Base-by-base conservation (phyloP, 1,140 invertebrate species). In the Matsumurasca onukii region DNA sequence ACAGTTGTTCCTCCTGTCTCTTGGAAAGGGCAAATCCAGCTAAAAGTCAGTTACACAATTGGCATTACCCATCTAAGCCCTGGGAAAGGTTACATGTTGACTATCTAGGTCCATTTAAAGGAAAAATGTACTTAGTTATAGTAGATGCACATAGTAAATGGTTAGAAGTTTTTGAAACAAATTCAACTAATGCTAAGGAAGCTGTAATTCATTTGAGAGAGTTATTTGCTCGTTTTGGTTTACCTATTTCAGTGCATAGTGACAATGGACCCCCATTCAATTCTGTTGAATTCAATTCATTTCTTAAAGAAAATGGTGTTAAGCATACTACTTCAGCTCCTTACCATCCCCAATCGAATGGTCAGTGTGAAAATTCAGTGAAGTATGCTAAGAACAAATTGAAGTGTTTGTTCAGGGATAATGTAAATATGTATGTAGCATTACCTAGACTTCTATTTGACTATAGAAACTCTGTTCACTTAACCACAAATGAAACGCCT, bases 261-360 rank as follows among this genome's bases (percentile, higher is more conserved):
- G 57, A 61, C 22, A 61, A 61, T 61, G 57, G 57, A 27, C 57
- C 13, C 13, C 57, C 57, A 5, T 61, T 29, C 30, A 61, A 61
- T 61, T 61, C 57, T 75, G 2, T 72, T 76, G 12, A 64, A 31
- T 51, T 24, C 31, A 73, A 78, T 72, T 72, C 76, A 71, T 67
- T 72, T 55, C 69, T 80, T 12, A 70, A 66, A n/a, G 73, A 39
- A 34, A 76, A 78, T 71, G 73, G 71, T n/a, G 76, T 79, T 9
- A 69, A 67, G 59, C 73, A 73, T 12, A 49, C 75, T 17, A 73
- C 67, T 66, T 70, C 72, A 22, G 73, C 76, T 15, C 75, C 77
- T 0, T 77, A 77, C 64, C 70, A 77, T 51, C 78, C 77, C 29
- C 49, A 70, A 3, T 66, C 73, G 2, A 78, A 78, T 72, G 77